Evolutionary conservation across 1,140 invertebrate genomes (phyloP), one percentile per base, ranked within the genome.

Genomic region (Glossosoma conforme): DNA sequence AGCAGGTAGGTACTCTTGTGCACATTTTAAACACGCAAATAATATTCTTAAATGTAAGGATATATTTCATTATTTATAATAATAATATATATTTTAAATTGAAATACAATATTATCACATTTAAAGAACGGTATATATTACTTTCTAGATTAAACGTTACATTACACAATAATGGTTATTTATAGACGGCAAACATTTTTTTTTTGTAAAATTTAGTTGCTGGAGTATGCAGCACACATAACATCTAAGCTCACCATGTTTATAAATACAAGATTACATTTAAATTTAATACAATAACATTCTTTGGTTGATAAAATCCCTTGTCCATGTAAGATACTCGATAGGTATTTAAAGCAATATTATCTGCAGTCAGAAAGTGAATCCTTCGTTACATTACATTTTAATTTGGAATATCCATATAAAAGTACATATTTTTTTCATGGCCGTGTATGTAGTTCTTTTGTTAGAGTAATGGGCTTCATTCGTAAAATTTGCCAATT

Each of bases 101-200:
- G 45, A 48, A 13, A 28, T 42, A 40, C 21, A 47, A 38, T 35
- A 43, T 50, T 44, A 51, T 51, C 48, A 51, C 48, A 51, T 43
- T 50, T 24, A 50, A 38, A 43, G 41, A 43, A 51, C 24, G 20
- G 17, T 47, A 47, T 47, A 24, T 11, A 33, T 33, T 28, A 13
- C n/a, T 33, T 15, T 4, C 3, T 33, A 11, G 4, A 15, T 11
- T 3, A 33, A 3, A n/a, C 15, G n/a, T n/a, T 28, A 28, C n/a
- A 8, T 8, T 17, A 14, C 19, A 24, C n/a, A 28, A 43, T 44
- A 28, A 30, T 30, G 15, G 25, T 33, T 44, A 41, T 48, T 41
- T 43, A 24, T 43, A 35, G 11, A 44, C 20, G 18, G 33, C 44
- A 15, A 51, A 40, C 17, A 42, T 25, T 43, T 35, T 50, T 18